Evolutionary conservation across 2,113 vertebrate genomes (phyloP), one percentile per base, ranked within the genome.

Genomic region (Hippocampus guttulatus): DNA sequence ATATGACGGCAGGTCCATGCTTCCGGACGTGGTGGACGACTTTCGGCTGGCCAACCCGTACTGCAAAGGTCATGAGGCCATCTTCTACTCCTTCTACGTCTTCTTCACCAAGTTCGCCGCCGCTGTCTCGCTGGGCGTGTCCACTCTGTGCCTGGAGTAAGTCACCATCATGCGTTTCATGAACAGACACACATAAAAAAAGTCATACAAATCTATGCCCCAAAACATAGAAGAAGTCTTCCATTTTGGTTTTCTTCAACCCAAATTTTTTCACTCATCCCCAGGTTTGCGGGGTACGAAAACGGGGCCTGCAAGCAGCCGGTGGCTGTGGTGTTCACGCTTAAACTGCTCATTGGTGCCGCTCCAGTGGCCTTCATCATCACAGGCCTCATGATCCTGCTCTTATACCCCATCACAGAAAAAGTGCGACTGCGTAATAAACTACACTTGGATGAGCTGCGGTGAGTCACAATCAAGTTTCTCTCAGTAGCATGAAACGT

Each of bases 81-180:
- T 99, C 88, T 98, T 99, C 91, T 99, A 98, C 86, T 96, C 97
- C 0, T 96, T 98, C 79, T 98, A 96, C 0, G 94, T 97, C 72
- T 98, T 99, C 87, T 96, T 97, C 87, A 95, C 94, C 63, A 98
- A 98, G 91, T 92, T 99, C 5, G 94, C 96, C 0, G 85, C 94
- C 0, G 95, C 94, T 11, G 92, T 94, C 20, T 95, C 95, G 45
- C 89, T 98, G 77, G 96, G 97, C 85, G 94, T 98, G 86, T 98
- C 97, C 82, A 95, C 95, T 12, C 92, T 96, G 64, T 94, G 94
- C 58, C 90, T 99, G 70, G 91, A 96, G 97, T 99, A 86, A 95
- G 96, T 94, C 75, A 8, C n/a, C 25, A 6, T 61, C 43, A 20
- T 8, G 18, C 20, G 6, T 52, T 20, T 52, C 16, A 21, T 52